Conservation (phyloP, 2,797 vertebrate species). For the Galago senegalensis region DNA sequence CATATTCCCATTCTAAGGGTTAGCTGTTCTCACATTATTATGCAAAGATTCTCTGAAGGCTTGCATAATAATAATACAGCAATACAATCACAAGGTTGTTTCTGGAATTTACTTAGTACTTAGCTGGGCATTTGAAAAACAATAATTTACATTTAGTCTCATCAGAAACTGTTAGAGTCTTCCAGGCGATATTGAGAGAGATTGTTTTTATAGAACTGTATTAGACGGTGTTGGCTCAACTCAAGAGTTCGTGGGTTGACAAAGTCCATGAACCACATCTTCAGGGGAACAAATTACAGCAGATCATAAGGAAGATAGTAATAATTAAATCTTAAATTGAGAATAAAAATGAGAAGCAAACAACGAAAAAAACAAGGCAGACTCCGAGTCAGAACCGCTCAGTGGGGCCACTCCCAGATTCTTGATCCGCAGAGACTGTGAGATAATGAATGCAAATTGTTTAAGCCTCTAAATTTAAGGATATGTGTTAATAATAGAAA, state of each 20-base stretch:
- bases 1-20: background rate
- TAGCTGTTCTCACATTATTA: background rate
- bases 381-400: background rate
- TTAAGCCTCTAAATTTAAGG: background rate
- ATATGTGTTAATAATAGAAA: background rate
- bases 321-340: background rate
- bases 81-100: background rate
- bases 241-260: background rate
- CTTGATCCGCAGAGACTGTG: background rate
- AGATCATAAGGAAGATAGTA: background rate
- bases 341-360: background rate
- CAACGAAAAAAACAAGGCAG: background rate
- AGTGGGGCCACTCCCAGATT: background rate
- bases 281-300: background rate
- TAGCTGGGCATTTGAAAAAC: background rate
- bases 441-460: background rate
- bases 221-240: background rate
- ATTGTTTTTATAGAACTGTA: background rate
- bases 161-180: background rate
- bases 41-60: background rate
- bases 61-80: background rate
- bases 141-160: background rate
- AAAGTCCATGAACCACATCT: background rate
- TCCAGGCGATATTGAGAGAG: background rate
- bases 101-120: background rate